Percentiles rank a stretch among this genome's conserved stretches.
phyloP scores from a whole-genome alignment of 2,113 vertebrate species.

The Corynorhinus townsendii region DNA sequence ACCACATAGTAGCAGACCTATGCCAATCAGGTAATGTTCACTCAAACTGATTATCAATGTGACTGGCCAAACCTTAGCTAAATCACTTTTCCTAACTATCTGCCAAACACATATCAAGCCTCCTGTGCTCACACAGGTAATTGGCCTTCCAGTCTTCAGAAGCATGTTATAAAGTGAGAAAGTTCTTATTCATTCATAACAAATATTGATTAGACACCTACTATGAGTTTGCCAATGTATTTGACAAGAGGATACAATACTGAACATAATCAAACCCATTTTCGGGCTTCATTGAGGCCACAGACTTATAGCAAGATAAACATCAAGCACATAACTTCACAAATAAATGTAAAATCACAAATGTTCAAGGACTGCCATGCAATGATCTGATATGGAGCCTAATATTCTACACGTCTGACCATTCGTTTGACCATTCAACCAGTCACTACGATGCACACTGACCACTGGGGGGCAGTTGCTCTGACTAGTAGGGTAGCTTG shows the following conservation, averaged over 20 bases:
- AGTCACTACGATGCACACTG: too few species aligned
- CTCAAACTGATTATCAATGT: background rate
- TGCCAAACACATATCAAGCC: background rate
- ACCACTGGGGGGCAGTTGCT: too few species aligned
- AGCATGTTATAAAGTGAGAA: background rate
- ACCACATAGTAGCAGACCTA: background rate
- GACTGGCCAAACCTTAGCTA: background rate
- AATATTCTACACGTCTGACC: too few species aligned
- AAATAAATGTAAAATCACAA: background rate
- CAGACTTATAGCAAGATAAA: background rate
- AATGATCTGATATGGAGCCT: background rate
- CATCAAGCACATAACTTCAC: background rate
- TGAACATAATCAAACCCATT: background rate
- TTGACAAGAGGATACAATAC: background rate
- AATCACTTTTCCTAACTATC: background rate
- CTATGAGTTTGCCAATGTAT: background rate
- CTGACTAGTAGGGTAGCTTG: too few species aligned
- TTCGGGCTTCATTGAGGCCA: conserved; percentile 4
- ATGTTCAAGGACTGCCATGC: background rate
- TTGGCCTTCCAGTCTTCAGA: background rate
- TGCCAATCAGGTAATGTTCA: background rate
- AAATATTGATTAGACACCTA: background rate
- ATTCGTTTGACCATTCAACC: too few species aligned
- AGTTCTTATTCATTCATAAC: background rate
- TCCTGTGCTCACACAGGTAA: background rate